Percentiles rank a stretch among this genome's conserved stretches.
Conservation (phyloP, 2,797 vertebrate genomes). For the Pampus argenteus region DNA sequence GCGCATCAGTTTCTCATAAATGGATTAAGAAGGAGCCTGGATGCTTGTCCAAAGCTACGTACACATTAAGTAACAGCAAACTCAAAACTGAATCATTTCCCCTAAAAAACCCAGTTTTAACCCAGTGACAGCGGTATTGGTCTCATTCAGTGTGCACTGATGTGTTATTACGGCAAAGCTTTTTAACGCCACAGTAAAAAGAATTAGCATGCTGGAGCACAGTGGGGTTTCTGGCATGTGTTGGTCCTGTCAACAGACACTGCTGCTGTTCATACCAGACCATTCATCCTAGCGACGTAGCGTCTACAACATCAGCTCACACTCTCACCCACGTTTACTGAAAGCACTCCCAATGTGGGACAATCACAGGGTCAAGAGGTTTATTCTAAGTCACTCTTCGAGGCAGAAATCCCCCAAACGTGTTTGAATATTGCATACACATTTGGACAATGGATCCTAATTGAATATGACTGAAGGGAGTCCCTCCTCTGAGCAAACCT, state of each 20-base stretch:
- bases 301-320: slow-evolving; percentile 5
- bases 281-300: slow-evolving; percentile 15
- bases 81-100: neutral
- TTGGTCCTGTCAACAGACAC: slow-evolving; percentile 25
- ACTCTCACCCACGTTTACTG: slow-evolving; percentile 27
- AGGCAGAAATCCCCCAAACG: neutral
- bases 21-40: neutral
- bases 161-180: slow-evolving; percentile 12
- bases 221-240: slow-evolving; percentile 42
- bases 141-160: slow-evolving; percentile 1
- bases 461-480: neutral
- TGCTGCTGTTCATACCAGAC: slow-evolving; percentile 39
- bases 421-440: slow-evolving; percentile 8
- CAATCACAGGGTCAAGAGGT: slow-evolving; percentile 8
- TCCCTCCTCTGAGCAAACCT: neutral
- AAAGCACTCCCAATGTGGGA: neutral
- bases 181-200: slow-evolving; percentile 27
- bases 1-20: neutral
- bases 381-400: slow-evolving; percentile 1
- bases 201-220: slow-evolving; percentile 19
- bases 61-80: neutral
- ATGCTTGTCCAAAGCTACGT: neutral
- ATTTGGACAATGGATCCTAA: neutral
- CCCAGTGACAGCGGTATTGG: neutral
- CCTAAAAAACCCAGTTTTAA: neutral